Percentiles rank a stretch among this genome's conserved stretches.
phyloP scores from a whole-genome alignment of 2,797 vertebrate species.

The Chromis chromis region DNA sequence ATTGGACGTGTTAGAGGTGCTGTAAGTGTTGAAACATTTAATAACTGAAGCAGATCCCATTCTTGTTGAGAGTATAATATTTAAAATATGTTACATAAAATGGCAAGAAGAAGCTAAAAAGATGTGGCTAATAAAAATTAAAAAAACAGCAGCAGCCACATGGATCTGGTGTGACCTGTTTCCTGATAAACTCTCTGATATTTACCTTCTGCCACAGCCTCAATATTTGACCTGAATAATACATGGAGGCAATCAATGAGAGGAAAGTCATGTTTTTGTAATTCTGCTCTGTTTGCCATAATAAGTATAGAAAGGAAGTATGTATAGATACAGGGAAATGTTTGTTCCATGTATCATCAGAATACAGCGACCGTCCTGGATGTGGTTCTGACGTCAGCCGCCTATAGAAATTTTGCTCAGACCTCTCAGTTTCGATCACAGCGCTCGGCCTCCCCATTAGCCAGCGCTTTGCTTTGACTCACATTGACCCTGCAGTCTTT shows the following conservation, averaged over 20 bases:
- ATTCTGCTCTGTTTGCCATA: slow-evolving; percentile 39
- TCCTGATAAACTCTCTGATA: slow-evolving; percentile 69
- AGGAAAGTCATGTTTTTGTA: slow-evolving; percentile 58
- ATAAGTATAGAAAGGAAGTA: slow-evolving; percentile 40
- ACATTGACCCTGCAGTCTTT: slow-evolving; percentile 30
- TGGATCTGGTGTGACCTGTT: slow-evolving; percentile 61
- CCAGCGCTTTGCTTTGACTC: slow-evolving; percentile 25
- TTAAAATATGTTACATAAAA: slow-evolving; percentile 6
- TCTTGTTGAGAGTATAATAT: neutral
- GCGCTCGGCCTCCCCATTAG: slow-evolving; percentile 25
- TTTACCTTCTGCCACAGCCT: slow-evolving; percentile 62
- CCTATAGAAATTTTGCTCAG: slow-evolving; percentile 16
- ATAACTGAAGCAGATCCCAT: slow-evolving; percentile 2
- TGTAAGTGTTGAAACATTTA: slow-evolving; percentile 24
- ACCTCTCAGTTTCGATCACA: slow-evolving; percentile 24
- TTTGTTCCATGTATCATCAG: neutral
- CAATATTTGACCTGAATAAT: slow-evolving; percentile 73
- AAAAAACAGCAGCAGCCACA: neutral
- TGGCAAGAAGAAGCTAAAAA: slow-evolving; percentile 9
- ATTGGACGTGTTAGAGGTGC: slow-evolving; percentile 8
- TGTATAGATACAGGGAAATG: neutral
- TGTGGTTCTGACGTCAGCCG: neutral
- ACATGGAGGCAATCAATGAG: slow-evolving; percentile 66
- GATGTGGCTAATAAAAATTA: slow-evolving; percentile 16
- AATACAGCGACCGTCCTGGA: neutral